phyloP scores from a whole-genome alignment of 2,888 invertebrate species.

The Drosophila mayaguana region DNA sequence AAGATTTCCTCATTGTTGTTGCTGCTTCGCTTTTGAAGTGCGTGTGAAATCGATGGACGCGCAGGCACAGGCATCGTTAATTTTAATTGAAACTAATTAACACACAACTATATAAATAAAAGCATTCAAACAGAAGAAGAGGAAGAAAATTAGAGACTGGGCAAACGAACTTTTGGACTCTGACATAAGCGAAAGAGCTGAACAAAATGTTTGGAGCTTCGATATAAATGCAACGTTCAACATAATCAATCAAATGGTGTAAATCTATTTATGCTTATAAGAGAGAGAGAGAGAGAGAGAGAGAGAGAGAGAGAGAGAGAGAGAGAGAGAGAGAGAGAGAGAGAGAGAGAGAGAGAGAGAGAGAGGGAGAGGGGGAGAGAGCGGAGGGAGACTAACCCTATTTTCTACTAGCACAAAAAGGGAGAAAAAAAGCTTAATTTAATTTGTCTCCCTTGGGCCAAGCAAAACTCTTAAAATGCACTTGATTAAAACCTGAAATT shows the following conservation, averaged over 20 bases:
- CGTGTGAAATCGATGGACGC: conserved; percentile 73
- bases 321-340: too few relatives aligned
- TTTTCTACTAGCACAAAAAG: neutral
- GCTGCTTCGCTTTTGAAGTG: conserved; percentile 55
- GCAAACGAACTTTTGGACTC: conserved; percentile 13
- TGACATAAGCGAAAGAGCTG: conserved; percentile 4
- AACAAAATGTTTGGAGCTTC: conserved; percentile 2
- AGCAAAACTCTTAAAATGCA: conserved; percentile 41
- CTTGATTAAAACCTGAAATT: conserved; percentile 56
- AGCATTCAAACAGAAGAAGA: conserved; percentile 13
- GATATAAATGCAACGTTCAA: conserved; percentile 7
- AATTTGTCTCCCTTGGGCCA: conserved; percentile 40
- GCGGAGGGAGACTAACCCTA: neutral
- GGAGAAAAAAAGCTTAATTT: neutral
- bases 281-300: neutral
- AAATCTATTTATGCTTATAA: neutral
- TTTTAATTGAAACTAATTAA: conserved; percentile 80
- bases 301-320: neutral
- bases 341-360: neutral
- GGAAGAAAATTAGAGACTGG: conserved; percentile 22
- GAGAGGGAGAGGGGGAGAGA: neutral
- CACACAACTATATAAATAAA: conserved; percentile 55
- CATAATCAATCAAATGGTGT: conserved; percentile 28
- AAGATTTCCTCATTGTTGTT: conserved; percentile 59
- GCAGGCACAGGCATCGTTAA: conserved; percentile 65